Base-by-base conservation (phyloP, 1,140 invertebrate genomes). In the Drosophila aff. region DNA sequence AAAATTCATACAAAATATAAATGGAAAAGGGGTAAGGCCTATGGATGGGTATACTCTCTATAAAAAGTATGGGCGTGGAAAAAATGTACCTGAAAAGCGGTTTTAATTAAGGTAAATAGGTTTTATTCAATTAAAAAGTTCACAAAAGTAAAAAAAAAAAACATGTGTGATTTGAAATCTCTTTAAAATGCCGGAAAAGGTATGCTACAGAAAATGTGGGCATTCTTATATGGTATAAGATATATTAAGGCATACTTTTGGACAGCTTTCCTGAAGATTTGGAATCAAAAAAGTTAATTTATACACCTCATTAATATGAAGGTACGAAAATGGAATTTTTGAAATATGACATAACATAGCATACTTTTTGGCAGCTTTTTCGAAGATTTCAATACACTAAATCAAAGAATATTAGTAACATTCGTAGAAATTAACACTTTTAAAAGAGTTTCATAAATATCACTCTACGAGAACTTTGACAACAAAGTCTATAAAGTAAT, bases 1-100 rank as follows among this genome's bases (percentile, higher is more conserved):
- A 43, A 76, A 65, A 57, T 41, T 21, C 47, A 33, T 26, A 46
- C 31, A 76, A 62, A 62, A 59, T 38, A 59, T 44, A 52, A 53
- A n/a, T 15, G 15, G 38, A 28, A 31, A 36, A 47, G 31, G 13
- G 52, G 13, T 9, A 55, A 55, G 23, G 52, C 21, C 52, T 16
- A 44, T 58, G 47, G 47, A 36, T 21, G 31, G 36, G 62, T 41
- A 52, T 67, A 46, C 59, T 9, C 65, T 40, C 31, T 33, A 40
- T 62, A 21, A 62, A 46, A 69, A 38, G 21, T 23, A 23, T 23
- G 33, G 1, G 6, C 0, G 52, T 2, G 11, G 31, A 23, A 55
- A 38, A 55, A 55, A 9, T 1, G 7, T 16, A 23, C 8, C 52
- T 23, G 52, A 38, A 55, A 38, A 23, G 52, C 21, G 4, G 21